Conservation (phyloP, 2,797 vertebrate species). For the Oreortyx pictus region DNA sequence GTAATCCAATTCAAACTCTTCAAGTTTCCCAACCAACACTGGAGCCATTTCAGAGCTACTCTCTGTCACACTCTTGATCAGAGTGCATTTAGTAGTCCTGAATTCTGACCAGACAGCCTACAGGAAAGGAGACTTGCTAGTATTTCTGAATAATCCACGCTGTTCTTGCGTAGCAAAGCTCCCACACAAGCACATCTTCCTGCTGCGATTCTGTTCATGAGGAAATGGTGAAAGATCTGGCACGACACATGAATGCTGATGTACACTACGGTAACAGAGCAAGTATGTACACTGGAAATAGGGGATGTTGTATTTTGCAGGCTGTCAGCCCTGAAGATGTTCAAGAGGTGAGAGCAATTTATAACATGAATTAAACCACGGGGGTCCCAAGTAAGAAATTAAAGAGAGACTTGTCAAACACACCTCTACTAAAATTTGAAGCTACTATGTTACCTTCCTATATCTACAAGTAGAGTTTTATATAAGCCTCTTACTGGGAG, state of each 20-base stretch:
- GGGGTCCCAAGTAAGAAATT: background rate
- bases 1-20: background rate
- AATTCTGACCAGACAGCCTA: background rate
- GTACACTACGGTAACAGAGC: background rate
- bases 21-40: background rate
- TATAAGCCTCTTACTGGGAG: background rate
- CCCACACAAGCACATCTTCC: background rate
- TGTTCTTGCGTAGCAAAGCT: background rate
- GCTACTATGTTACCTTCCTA: background rate
- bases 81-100: background rate
- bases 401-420: background rate
- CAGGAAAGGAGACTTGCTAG: background rate
- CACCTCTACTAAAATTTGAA: background rate
- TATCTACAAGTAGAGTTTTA: background rate
- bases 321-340: background rate
- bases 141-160: background rate
- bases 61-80: accelerated
- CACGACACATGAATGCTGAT: background rate
- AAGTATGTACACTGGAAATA: background rate
- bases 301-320: background rate
- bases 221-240: background rate
- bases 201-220: background rate
- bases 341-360: background rate
- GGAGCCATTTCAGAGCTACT: background rate
- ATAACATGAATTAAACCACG: background rate